These are phyloP conservation scores for Leucophenga montana DNA, from an alignment of 2,888 invertebrate species.

Conservation along the genomic window DNA sequence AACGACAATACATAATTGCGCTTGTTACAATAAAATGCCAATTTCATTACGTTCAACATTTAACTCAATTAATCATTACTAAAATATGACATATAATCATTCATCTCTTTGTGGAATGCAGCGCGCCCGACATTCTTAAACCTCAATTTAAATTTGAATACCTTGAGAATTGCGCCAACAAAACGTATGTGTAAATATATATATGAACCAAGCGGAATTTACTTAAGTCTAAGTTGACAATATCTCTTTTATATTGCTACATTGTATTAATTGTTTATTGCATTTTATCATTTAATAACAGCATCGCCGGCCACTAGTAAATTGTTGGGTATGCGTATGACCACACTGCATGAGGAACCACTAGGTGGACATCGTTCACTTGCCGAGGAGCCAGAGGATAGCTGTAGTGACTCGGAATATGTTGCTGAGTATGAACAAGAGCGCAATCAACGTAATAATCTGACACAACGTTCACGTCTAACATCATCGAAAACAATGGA, in stretches of 20 bases:
- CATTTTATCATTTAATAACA: constrained; percentile 54
- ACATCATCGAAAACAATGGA: constrained; percentile 89
- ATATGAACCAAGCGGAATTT: constrained; percentile 39
- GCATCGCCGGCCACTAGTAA: constrained; percentile 90
- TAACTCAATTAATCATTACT: not conserved
- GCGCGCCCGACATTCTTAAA: constrained; percentile 98
- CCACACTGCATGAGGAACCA: constrained; percentile 92
- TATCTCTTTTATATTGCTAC: not conserved
- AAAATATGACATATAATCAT: constrained; percentile 32
- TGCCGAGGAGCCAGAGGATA: constrained; percentile 72
- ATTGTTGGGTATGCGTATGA: constrained; percentile 87
- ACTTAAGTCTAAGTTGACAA: constrained; percentile 36
- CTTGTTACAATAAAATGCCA: no score
- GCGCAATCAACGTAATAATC: constrained; percentile 63
- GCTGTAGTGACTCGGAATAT: constrained; percentile 73
- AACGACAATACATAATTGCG: no score
- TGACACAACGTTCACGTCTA: constrained; percentile 72
- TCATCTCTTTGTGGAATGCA: constrained; percentile 78
- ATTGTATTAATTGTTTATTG: constrained; percentile 4
- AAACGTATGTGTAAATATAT: constrained; percentile 84
- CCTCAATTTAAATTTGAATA: constrained; percentile 95
- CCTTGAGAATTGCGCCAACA: constrained; percentile 89
- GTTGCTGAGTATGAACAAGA: constrained; percentile 73
- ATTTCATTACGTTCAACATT: no score
- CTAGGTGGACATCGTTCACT: constrained; percentile 74